These are phyloP conservation scores for Nestor notabilis DNA, from an alignment of 2,113 vertebrate species.

Conservation along the genomic window DNA sequence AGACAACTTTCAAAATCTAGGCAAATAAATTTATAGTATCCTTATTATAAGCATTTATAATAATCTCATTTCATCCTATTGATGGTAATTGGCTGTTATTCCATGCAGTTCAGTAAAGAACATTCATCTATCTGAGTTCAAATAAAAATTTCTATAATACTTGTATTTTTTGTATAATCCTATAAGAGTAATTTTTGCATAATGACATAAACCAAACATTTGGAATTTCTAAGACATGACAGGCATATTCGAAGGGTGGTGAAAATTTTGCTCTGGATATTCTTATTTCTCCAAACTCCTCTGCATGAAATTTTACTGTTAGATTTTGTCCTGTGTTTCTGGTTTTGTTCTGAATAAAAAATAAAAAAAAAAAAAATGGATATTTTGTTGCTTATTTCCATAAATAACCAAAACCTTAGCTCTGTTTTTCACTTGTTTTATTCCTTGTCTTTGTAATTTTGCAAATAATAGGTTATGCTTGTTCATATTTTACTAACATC, in stretches of 20 bases:
- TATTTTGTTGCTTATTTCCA: neutral
- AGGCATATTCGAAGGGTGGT: fast-evolving
- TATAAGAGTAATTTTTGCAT: neutral
- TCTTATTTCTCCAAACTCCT: neutral
- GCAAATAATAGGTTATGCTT: neutral
- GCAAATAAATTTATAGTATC: neutral
- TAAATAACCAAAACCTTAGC: neutral
- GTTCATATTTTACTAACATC: neutral
- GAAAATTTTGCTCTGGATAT: neutral
- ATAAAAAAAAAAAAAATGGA: neutral
- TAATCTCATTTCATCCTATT: neutral
- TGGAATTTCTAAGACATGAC: neutral
- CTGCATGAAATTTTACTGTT: neutral
- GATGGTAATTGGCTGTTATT: neutral
- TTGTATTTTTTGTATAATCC: neutral
- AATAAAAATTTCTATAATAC: neutral
- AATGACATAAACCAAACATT: neutral
- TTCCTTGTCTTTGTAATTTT: neutral
- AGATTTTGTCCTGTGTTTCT: neutral
- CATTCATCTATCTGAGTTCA: neutral
- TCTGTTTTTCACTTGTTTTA: neutral
- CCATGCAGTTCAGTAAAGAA: neutral
- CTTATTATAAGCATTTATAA: neutral
- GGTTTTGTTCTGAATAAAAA: neutral
- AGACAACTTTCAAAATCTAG: neutral